Percentiles rank a stretch among this genome's conserved stretches.
phyloP scores from a whole-genome alignment of 2,797 vertebrate species.

The Hafferia zeledoni region DNA sequence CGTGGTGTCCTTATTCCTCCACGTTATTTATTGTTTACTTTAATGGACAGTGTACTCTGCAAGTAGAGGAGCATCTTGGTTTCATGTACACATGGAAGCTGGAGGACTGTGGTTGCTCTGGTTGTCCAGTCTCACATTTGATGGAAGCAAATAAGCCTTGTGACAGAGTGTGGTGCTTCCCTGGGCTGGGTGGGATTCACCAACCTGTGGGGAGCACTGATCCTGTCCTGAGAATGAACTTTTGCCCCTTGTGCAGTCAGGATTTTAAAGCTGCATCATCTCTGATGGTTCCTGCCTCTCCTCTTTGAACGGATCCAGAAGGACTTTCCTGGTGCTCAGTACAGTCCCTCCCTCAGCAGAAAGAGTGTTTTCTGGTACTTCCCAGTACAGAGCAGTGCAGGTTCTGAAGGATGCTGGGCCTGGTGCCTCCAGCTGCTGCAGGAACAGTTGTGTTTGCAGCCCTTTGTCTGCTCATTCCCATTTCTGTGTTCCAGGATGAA shows the following conservation, averaged over 20 bases:
- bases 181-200: neutral
- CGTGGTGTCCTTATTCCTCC: no score
- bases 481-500: slow-evolving; percentile 84
- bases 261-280: neutral
- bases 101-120: neutral
- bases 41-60: neutral
- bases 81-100: accelerated
- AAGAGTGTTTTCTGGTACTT: neutral
- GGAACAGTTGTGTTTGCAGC: neutral
- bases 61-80: neutral
- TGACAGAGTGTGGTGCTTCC: neutral
- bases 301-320: neutral
- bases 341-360: neutral
- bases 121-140: accelerated
- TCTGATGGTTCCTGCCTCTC: neutral
- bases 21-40: no score
- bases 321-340: neutral
- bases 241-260: neutral
- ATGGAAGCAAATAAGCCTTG: neutral
- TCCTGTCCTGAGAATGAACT: accelerated
- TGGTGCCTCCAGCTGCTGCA: neutral
- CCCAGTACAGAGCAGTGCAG: accelerated
- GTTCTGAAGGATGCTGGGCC: neutral
- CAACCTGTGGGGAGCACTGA: neutral
- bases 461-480: neutral